These are phyloP conservation scores for Bombus consobrinus DNA, from an alignment of 1,140 invertebrate species.

Conservation along the genomic window DNA sequence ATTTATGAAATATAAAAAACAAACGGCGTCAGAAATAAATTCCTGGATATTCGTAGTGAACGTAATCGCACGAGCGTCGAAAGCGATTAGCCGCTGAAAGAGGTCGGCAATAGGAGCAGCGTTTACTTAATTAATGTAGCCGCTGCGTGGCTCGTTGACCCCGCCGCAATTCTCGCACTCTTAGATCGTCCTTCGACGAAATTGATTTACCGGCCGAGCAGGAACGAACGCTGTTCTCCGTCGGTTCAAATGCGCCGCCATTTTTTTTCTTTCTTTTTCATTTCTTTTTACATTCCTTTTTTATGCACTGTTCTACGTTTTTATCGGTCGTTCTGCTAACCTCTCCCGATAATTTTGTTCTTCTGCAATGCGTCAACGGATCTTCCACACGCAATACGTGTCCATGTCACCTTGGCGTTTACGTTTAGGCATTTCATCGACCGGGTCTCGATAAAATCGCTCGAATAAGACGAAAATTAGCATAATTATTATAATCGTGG, in stretches of 20 bases:
- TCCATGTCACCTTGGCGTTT: background rate
- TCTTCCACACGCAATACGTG: constrained; percentile 39
- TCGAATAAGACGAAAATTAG: background rate
- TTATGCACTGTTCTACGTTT: background rate
- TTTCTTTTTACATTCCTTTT: background rate
- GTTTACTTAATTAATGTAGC: constrained; percentile 67
- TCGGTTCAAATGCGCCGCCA: background rate
- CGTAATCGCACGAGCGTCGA: constrained; percentile 24
- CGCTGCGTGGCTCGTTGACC: constrained; percentile 65
- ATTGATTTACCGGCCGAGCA: constrained; percentile 52
- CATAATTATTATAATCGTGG: background rate
- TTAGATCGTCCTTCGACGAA: constrained; percentile 53
- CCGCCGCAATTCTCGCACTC: constrained; percentile 57
- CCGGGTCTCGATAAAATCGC: background rate
- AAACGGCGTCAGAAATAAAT: background rate
- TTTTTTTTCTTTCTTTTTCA: background rate
- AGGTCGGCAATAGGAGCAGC: constrained; percentile 66
- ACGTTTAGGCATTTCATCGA: background rate
- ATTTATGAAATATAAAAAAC: too few relatives aligned
- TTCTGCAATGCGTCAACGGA: constrained; percentile 66
- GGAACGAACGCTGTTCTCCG: background rate
- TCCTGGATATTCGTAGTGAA: background rate
- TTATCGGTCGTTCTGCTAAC: constrained; percentile 25
- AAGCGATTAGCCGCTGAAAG: constrained; percentile 59
- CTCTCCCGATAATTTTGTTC: constrained; percentile 20